Evolutionary conservation across 2,888 invertebrate genomes (phyloP).

Genomic region (Schizotus pectinicornis): DNA sequence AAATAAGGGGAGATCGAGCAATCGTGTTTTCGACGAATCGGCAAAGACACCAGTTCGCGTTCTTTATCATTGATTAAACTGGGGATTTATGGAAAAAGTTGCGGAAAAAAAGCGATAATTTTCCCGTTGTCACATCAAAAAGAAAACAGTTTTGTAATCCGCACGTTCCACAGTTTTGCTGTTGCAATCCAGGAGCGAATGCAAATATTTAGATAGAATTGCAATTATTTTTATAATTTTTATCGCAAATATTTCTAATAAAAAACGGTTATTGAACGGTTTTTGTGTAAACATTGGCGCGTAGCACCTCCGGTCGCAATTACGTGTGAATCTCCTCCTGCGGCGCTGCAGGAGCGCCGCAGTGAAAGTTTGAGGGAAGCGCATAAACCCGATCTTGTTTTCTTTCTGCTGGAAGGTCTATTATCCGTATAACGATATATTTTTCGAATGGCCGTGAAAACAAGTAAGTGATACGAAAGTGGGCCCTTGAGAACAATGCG

Average conservation of each 20-base stretch:
- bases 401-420: slow-evolving; percentile 40
- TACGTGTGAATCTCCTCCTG: no score
- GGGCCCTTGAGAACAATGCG: slow-evolving; percentile 48
- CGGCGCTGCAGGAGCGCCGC: neutral
- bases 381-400: slow-evolving; percentile 35
- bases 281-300: no score
- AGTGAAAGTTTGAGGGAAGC: slow-evolving; percentile 9
- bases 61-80: slow-evolving; percentile 26
- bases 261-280: no score
- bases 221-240: no score
- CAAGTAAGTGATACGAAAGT: slow-evolving; percentile 51
- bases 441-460: slow-evolving; percentile 46
- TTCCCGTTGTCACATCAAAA: slow-evolving; percentile 16
- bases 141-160: no score
- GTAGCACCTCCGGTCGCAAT: no score
- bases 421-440: slow-evolving; percentile 46
- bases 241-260: no score
- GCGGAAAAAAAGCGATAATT: slow-evolving; percentile 21
- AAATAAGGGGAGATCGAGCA: neutral
- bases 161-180: no score
- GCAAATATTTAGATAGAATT: no score
- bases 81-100: slow-evolving; percentile 26
- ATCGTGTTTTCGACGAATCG: neutral
- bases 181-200: no score
- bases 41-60: slow-evolving; percentile 10